Evolutionary conservation across 2,113 vertebrate genomes (phyloP).

Genomic region (Equus quagga): DNA sequence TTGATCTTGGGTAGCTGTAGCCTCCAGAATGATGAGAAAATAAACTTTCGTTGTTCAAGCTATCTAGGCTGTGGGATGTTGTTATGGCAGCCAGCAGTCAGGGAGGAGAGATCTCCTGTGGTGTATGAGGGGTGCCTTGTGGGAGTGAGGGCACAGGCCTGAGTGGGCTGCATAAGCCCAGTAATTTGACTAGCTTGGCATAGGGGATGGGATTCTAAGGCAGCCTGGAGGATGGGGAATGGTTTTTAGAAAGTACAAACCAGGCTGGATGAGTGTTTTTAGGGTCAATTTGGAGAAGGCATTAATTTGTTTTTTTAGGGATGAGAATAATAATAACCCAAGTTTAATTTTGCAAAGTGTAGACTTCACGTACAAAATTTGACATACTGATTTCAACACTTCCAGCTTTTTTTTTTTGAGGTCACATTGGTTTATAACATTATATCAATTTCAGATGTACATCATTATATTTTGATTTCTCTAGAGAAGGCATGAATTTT

Average conservation of each 20-base stretch:
- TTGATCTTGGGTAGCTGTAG: background rate
- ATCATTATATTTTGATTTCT: too few species aligned
- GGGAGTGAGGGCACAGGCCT: background rate
- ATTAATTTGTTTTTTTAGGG: background rate
- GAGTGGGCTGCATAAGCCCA: background rate
- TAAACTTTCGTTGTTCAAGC: background rate
- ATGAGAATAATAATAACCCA: too few species aligned
- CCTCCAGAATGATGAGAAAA: background rate
- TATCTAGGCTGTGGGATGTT: background rate
- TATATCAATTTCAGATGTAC: too few species aligned
- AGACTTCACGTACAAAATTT: too few species aligned
- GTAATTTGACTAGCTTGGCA: background rate
- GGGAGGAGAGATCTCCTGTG: background rate
- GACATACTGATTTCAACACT: too few species aligned
- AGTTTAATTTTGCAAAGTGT: too few species aligned
- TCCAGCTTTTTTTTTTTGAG: too few species aligned
- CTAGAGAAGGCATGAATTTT: background rate
- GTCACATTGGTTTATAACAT: too few species aligned
- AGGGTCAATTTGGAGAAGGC: too few species aligned
- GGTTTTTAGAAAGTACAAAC: background rate
- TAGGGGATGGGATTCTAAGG: background rate
- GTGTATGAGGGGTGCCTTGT: background rate
- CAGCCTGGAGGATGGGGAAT: background rate
- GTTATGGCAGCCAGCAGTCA: background rate
- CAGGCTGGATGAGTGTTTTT: background rate